phyloP scores from a whole-genome alignment of 1,140 invertebrate species.

The Eriosoma lanigerum region DNA sequence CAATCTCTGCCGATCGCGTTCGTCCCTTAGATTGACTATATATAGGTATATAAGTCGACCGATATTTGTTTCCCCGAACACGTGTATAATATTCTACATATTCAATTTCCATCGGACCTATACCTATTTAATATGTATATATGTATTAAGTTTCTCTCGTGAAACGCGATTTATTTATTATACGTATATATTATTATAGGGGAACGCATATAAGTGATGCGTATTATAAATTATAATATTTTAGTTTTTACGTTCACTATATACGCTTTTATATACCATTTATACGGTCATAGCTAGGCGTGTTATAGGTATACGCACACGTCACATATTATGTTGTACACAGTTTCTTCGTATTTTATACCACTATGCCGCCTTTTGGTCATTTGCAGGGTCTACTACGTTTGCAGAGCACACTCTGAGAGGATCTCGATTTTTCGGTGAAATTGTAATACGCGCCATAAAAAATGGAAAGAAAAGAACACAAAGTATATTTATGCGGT shows the following conservation, averaged over 20 bases:
- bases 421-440: neutral
- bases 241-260: too few species aligned
- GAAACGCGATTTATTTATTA: conserved; percentile 1
- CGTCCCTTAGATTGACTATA: neutral
- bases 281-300: neutral
- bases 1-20: conserved; percentile 15
- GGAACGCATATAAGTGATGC: neutral
- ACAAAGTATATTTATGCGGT: conserved; percentile 44
- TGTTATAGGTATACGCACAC: too few species aligned
- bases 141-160: neutral
- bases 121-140: neutral
- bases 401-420: too few species aligned
- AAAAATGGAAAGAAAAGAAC: neutral
- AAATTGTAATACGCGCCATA: neutral
- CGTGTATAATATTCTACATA: neutral
- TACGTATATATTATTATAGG: neutral
- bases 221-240: neutral
- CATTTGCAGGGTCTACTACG: too few species aligned
- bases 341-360: neutral
- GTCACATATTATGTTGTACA: too few species aligned
- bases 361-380: too few species aligned
- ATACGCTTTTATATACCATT: neutral
- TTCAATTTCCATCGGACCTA: neutral
- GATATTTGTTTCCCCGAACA: neutral
- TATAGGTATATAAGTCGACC: neutral